phyloP scores from a whole-genome alignment of 2,113 vertebrate species.

The Raja brachyura region DNA sequence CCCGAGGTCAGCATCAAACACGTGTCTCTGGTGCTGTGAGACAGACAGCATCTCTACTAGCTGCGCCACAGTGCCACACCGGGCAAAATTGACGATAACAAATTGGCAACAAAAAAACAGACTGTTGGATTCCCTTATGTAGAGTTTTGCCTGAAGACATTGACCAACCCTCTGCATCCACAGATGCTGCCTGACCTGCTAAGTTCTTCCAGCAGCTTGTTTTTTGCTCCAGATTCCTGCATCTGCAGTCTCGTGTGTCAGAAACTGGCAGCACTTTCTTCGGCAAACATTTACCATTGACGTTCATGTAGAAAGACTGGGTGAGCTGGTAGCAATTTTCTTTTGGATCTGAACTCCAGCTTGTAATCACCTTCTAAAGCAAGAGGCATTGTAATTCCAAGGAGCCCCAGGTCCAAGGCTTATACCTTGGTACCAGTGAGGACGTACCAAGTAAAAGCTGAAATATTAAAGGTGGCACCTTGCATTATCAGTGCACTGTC shows the following conservation, averaged over 20 bases:
- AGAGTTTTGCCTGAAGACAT: too few species aligned
- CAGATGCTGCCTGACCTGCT: too few species aligned
- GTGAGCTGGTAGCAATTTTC: neutral
- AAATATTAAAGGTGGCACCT: neutral
- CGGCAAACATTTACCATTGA: neutral
- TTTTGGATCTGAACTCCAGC: neutral
- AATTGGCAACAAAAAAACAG: neutral
- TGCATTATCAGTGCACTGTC: neutral
- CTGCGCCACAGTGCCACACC: too few species aligned
- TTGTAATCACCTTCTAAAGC: neutral
- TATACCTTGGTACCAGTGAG: neutral
- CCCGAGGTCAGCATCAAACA: too few species aligned
- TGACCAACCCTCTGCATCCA: too few species aligned
- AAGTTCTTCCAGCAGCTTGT: too few species aligned
- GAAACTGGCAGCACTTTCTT: too few species aligned
- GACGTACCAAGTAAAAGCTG: neutral
- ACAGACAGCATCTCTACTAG: too few species aligned
- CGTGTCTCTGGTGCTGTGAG: too few species aligned
- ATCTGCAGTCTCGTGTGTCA: too few species aligned
- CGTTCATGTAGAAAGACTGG: neutral
- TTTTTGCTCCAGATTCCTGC: too few species aligned
- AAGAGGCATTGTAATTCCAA: neutral
- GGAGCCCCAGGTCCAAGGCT: neutral
- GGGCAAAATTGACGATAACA: neutral
- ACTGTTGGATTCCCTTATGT: too few species aligned